Conservation (phyloP, 2,797 vertebrate genomes). For the Meda fulgida region DNA sequence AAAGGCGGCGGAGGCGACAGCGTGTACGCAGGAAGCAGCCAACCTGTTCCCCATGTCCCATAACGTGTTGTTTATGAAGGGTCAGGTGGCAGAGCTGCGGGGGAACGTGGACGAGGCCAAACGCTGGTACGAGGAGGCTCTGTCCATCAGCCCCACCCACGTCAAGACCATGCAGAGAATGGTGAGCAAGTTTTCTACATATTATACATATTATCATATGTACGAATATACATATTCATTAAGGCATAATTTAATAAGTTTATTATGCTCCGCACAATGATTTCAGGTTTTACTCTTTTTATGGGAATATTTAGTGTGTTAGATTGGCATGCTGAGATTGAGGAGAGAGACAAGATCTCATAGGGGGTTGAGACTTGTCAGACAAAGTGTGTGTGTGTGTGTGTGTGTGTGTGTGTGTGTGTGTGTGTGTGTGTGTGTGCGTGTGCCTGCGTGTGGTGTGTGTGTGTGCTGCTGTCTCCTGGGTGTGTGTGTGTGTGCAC, state of each 20-base stretch:
- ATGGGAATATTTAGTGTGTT: not conserved
- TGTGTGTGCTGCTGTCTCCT: too few relatives aligned
- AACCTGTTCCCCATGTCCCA: constrained; percentile 97
- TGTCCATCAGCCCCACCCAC: constrained; percentile 97
- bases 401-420: too few relatives aligned
- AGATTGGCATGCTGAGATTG: not conserved
- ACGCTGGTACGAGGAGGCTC: constrained; percentile 97
- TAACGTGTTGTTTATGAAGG: constrained; percentile 95
- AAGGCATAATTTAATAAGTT: not conserved
- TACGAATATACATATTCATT: not conserved
- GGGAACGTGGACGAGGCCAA: constrained; percentile 93
- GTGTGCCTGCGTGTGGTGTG: too few relatives aligned
- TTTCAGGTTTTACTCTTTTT: not conserved
- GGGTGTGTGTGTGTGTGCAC: too few relatives aligned
- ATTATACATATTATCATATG: too few relatives aligned
- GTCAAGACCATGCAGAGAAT: constrained; percentile 99
- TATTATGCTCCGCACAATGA: not conserved
- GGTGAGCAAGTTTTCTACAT: constrained; percentile 83
- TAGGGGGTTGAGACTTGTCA: not conserved
- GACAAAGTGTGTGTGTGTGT: not conserved
- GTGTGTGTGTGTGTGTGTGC: too few relatives aligned
- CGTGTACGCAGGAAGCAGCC: constrained; percentile 96
- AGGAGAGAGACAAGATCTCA: not conserved
- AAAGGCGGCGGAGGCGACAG: constrained; percentile 92
- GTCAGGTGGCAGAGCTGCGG: constrained; percentile 94